A percentile compares a stretch with the other conserved stretches of the same genome.
Evolutionary conservation across 2,888 invertebrate species (phyloP).

Genomic region (Hirtodrosophila trivittata): DNA sequence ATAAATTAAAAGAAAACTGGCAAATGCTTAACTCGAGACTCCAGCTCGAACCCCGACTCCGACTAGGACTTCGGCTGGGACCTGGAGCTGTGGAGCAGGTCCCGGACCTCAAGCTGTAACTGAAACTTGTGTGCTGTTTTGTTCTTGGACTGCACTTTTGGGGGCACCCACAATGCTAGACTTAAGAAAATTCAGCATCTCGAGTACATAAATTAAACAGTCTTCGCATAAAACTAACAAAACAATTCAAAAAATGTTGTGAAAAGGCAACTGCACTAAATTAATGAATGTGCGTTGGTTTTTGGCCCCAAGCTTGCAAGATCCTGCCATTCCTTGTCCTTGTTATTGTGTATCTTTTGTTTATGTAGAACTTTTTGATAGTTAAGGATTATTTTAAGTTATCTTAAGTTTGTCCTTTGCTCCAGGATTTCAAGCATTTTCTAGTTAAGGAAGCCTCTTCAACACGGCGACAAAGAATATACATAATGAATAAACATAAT

Average conservation of each 20-base stretch:
- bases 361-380: not conserved
- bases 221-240: constrained; percentile 62
- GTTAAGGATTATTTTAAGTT: not conserved
- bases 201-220: constrained; percentile 74
- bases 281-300: constrained; percentile 70
- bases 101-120: constrained; percentile 7
- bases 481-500: no score
- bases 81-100: not conserved
- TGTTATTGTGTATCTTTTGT: not conserved
- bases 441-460: no score
- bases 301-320: not conserved
- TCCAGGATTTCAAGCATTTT: no score
- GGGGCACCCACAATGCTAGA: constrained; percentile 41
- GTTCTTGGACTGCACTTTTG: constrained; percentile 27
- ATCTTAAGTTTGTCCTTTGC: not conserved
- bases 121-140: constrained; percentile 11
- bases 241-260: constrained; percentile 72
- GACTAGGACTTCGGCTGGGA: not conserved
- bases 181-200: constrained; percentile 59
- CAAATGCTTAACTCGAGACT: constrained; percentile 55
- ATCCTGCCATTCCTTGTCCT: constrained; percentile 3
- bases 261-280: constrained; percentile 62
- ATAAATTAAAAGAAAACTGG: constrained; percentile 71
- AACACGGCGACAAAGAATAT: no score
- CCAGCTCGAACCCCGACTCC: not conserved